Percentiles rank a stretch among this genome's conserved stretches.
These are phyloP conservation scores for Encarsia formosa DNA, from an alignment of 2,888 invertebrate genomes.

Conservation along the genomic window DNA sequence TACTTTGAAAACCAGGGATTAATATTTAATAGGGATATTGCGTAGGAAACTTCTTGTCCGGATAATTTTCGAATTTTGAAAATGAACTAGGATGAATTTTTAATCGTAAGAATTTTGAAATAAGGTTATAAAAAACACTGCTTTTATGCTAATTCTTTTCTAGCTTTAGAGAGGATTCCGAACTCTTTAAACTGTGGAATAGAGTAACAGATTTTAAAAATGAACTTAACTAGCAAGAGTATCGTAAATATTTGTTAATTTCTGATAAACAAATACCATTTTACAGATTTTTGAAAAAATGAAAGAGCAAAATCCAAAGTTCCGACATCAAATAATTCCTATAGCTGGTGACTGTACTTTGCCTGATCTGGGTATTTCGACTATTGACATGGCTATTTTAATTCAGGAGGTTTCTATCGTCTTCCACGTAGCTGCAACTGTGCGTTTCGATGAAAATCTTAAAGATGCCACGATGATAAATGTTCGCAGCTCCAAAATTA, in stretches of 20 bases:
- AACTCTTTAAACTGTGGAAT: too few relatives aligned
- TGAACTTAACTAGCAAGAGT: too few relatives aligned
- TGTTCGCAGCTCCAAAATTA: conserved; percentile 70
- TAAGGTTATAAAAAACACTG: neutral
- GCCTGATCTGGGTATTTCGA: conserved; percentile 62
- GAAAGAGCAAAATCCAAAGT: conserved; percentile 56
- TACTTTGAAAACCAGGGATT: neutral
- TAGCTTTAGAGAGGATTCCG: too few relatives aligned
- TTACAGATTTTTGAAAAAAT: conserved; percentile 56
- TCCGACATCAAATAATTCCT: conserved; percentile 64
- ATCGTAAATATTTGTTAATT: too few relatives aligned
- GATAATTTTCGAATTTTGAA: neutral
- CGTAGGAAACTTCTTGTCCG: neutral
- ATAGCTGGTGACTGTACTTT: conserved; percentile 66
- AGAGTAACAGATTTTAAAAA: too few relatives aligned
- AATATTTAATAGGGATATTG: neutral
- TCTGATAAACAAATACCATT: too few relatives aligned
- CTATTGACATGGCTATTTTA: conserved; percentile 60
- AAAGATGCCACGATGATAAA: conserved; percentile 75
- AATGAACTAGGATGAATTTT: neutral
- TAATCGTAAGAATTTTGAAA: neutral
- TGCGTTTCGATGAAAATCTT: conserved; percentile 81
- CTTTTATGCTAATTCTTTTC: too few relatives aligned
- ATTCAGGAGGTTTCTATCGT: conserved; percentile 62
- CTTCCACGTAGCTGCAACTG: conserved; percentile 90